Evolutionary conservation across 2,113 vertebrate species (phyloP), one percentile per base, ranked within the genome.

Genomic region (Conger conger): DNA sequence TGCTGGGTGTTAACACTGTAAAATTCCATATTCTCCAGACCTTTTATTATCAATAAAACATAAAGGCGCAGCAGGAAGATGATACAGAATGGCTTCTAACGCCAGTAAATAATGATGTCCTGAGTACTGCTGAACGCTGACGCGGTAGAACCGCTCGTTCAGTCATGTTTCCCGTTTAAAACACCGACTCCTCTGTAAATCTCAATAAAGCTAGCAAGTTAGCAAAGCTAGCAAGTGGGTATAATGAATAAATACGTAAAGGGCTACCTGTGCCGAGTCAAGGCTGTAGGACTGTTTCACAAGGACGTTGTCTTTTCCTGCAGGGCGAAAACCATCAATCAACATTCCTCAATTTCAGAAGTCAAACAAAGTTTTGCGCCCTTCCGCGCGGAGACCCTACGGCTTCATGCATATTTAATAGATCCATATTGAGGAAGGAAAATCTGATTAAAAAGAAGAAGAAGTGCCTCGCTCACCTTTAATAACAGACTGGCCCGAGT

Each of bases 251-350:
- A 18, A 33, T 77, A 36, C 42, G 68, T 30, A 53, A 78, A 35
- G 7, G 68, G 82, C 90, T 95, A 99, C 97, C 95, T 97, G 96
- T 27, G 96, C 96, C 86, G 92, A 91, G 88, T 96, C 91, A 88
- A 97, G 93, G 8, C 90, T 94, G 27, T 96, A 93, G 86, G 96
- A 92, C 93, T 97, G 97, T 85, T 96, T 97, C 83, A 96, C 93
- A 76, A 97, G 92, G 68, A 93, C 20, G 38, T 96, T 96, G 93
- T 99, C 97, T 94, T 97, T 99, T 82, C 97, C 98, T 99, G 90
- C 40, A 89, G 84, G 89, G 89, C 9, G 9, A 76, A 90, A 90
- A 11, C n/a, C 6, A 33, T 73, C 27, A 73, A 33, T 73, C n/a
- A 33, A 13, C 27, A 73, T 1, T 11, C n/a, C n/a, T 13, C 2